These are phyloP conservation scores for Poeciliopsis turneri DNA, from an alignment of 2,797 vertebrate genomes.

Conservation along the genomic window DNA sequence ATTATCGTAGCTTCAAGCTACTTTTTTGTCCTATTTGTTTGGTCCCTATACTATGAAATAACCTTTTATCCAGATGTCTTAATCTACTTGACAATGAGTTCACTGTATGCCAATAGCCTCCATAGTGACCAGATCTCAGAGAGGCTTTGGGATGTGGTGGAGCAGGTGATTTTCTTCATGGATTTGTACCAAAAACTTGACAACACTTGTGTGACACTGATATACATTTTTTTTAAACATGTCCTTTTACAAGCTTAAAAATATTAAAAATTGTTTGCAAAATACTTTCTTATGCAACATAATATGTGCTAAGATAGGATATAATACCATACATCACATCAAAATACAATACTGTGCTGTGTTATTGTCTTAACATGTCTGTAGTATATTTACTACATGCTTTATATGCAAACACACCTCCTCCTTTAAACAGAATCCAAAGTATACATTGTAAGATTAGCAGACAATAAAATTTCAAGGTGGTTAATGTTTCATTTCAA, in stretches of 20 bases:
- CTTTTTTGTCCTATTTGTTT: not conserved
- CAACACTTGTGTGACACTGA: not conserved
- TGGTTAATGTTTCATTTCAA: not conserved
- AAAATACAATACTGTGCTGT: not conserved
- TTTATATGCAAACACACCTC: not conserved
- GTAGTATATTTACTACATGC: not conserved
- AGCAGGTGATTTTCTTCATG: not conserved
- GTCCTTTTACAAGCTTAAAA: conserved; percentile 10
- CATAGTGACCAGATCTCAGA: not conserved
- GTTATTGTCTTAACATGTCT: not conserved
- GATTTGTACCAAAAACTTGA: not conserved
- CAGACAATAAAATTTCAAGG: not conserved
- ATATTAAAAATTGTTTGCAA: not conserved
- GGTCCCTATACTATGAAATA: not conserved
- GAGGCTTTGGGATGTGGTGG: not conserved
- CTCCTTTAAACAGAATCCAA: not conserved
- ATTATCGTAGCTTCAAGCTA: not conserved
- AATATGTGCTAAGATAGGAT: not conserved
- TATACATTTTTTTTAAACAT: not conserved
- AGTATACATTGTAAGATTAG: not conserved
- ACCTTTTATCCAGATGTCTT: not conserved
- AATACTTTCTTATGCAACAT: not conserved
- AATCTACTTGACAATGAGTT: not conserved
- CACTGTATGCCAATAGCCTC: not conserved
- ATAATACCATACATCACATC: not conserved